Base-by-base conservation (phyloP, 2,888 invertebrate species). In the Ormyrus labotus region DNA sequence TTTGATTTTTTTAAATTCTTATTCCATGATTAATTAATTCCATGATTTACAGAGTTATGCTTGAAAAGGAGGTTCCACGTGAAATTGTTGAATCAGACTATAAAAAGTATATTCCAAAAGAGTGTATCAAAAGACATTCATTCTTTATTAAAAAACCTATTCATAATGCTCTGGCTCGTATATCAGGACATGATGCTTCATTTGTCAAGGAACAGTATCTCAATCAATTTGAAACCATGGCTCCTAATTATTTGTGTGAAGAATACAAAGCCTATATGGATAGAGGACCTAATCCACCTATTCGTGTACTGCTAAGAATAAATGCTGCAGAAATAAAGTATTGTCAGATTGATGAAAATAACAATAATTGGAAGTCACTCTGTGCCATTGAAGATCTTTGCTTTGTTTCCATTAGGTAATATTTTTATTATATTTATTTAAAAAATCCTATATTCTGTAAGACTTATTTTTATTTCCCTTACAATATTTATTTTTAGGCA, bases 311-410 rank as follows among this genome's bases (percentile, higher is more conserved):
- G 69, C 86, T 93, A 10, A 87, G 89, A 81, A 89, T 93, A 1
- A 91, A 91, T 83, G 90, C 91, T 2, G 81, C 85, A 5, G 88
- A 88, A 76, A 85, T 90, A 7, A 88, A 86, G 78, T 90, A 87
- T 72, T 86, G 83, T 53, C 88, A 89, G 71, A 70, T 79, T 4
- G 85, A 85, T 53, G 84, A 83, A 8, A 84, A 82, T 51, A 82
- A 83, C 51, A 81, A 63, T 69, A 83, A 84, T 2, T 90, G 90
- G 90, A 84, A 80, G 60, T 83, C 82, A 57, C 92, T 97, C 8
- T 96, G 96, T 87, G 93, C 94, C 55, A 94, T 97, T 87, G 96
- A 96, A 89, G 96, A 97, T 85, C 91, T 98, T 81, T 96, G 96
- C 88, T 96, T 95, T 88, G 91, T 97, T 84, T 96, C 96, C 78